Percentiles rank a stretch among this genome's conserved stretches.
phyloP scores from a whole-genome alignment of 1,140 invertebrate genomes.

The Macrobrachium rosenbergii region DNA sequence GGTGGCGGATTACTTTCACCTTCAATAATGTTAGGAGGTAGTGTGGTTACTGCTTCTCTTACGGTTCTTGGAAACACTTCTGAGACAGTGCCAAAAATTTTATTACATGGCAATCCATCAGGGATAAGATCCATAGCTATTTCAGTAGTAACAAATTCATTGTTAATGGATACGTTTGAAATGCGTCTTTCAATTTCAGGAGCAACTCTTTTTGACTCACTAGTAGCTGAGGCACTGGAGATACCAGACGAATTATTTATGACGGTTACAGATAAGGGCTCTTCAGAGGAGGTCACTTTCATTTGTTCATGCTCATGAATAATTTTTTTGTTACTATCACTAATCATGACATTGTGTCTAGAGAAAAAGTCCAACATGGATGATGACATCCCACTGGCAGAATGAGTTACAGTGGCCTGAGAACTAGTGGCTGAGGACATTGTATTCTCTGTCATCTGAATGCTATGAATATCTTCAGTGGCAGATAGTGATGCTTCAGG shows the following conservation, averaged over 20 bases:
- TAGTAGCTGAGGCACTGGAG: background rate
- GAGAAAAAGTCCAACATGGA: conserved; percentile 48
- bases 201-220: background rate
- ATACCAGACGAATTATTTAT: background rate
- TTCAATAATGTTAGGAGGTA: too few species aligned
- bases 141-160: background rate
- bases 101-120: background rate
- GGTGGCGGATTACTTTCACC: too few species aligned
- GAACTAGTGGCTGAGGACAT: background rate
- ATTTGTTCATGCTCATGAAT: background rate
- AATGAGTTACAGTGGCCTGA: conserved; percentile 12
- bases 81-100: background rate
- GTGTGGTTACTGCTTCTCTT: background rate
- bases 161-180: background rate
- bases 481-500: background rate
- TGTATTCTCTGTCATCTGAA: background rate
- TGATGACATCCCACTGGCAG: conserved; percentile 45
- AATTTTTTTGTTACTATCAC: conserved; percentile 10
- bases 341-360: conserved; percentile 38
- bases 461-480: background rate
- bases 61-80: background rate
- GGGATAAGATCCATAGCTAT: background rate
- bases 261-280: background rate
- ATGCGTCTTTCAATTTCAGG: background rate
- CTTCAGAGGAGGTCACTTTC: background rate